Percentiles rank a stretch among this genome's conserved stretches.
These are phyloP conservation scores for Mormyrops attenuatus DNA, from an alignment of 2,797 vertebrate species.

Conservation along the genomic window DNA sequence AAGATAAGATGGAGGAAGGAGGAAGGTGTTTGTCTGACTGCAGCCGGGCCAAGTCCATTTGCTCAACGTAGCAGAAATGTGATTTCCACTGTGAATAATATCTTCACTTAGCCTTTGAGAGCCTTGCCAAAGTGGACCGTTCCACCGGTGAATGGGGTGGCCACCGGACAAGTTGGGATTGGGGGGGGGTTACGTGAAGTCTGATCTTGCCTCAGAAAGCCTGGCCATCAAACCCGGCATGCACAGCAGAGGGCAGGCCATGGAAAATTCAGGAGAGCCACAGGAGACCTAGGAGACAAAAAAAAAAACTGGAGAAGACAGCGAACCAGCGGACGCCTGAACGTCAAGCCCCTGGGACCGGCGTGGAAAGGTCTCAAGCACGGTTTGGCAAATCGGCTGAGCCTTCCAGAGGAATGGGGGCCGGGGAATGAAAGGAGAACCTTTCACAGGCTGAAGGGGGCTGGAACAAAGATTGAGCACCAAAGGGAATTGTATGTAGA, in stretches of 20 bases:
- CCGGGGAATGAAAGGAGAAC: background rate
- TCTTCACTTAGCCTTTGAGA: conserved; percentile 30
- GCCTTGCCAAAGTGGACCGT: background rate
- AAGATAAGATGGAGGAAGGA: conserved; percentile 36
- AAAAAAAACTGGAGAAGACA: background rate
- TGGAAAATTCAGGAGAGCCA: background rate
- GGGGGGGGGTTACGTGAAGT: background rate
- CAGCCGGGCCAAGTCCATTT: conserved; percentile 54
- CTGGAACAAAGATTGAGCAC: background rate
- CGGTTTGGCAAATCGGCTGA: background rate
- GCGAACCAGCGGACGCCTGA: background rate
- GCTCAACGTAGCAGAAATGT: conserved; percentile 61
- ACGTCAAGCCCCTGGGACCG: background rate
- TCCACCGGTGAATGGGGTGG: background rate
- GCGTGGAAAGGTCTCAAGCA: background rate
- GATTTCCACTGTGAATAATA: conserved; percentile 44
- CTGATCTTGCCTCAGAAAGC: background rate
- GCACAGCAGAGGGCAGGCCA: background rate
- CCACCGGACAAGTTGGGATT: background rate
- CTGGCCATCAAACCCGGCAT: background rate
- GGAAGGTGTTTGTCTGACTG: conserved; percentile 30
- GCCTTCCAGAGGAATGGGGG: background rate
- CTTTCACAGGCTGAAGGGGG: background rate
- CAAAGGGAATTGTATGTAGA: background rate
- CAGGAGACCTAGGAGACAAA: background rate